Evolutionary conservation across 2,797 vertebrate genomes (phyloP).

Genomic region (Adrianichthys oophorus): DNA sequence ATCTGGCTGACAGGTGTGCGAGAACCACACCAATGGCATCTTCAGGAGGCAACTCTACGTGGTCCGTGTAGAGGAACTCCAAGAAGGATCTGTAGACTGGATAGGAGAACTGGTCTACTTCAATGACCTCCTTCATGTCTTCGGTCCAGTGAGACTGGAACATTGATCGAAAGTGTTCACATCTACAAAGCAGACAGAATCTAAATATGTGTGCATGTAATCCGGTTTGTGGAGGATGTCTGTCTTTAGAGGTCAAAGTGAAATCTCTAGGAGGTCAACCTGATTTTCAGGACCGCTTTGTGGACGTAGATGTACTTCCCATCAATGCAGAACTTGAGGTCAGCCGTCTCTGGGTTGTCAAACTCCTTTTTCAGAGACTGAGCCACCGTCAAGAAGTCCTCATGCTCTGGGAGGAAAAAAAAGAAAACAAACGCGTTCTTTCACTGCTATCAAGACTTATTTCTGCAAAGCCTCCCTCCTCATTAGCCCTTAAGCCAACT

Average conservation of each 20-base stretch:
- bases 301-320: slow-evolving; percentile 95
- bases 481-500: too few relatives aligned
- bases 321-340: slow-evolving; percentile 93
- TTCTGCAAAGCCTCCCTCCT: neutral
- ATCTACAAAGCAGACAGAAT: slow-evolving; percentile 75
- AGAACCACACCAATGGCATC: slow-evolving; percentile 90
- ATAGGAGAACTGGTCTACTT: slow-evolving; percentile 96
- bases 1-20: neutral
- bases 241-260: neutral
- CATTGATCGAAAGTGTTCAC: slow-evolving; percentile 98
- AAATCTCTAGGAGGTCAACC: slow-evolving; percentile 70
- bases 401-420: slow-evolving; percentile 79
- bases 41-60: slow-evolving; percentile 90
- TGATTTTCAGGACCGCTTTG: slow-evolving; percentile 97
- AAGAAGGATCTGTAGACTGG: slow-evolving; percentile 96
- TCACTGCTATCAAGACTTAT: neutral
- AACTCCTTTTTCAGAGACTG: slow-evolving; percentile 96
- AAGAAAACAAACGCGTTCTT: too few relatives aligned
- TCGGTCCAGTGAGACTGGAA: slow-evolving; percentile 99
- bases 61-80: slow-evolving; percentile 95
- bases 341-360: slow-evolving; percentile 94
- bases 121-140: slow-evolving; percentile 95
- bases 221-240: neutral
- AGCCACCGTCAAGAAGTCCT: slow-evolving; percentile 93
- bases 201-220: neutral